These are phyloP conservation scores for Tetraodon nigroviridis DNA, from an alignment of 2,113 vertebrate genomes.

Conservation along the genomic window DNA sequence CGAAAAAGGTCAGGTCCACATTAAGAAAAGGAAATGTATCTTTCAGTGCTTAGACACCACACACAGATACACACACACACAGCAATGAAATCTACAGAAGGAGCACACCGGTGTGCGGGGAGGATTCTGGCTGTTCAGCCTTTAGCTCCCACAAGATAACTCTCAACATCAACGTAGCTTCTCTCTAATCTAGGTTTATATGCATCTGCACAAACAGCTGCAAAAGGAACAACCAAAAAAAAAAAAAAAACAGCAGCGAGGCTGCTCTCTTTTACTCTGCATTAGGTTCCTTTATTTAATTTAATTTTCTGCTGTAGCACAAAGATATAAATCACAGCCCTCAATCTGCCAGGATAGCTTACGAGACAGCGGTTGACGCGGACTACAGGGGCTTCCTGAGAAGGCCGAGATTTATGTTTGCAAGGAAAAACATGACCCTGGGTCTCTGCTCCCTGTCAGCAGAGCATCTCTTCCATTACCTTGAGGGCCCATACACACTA, in stretches of 20 bases:
- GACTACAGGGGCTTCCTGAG: constrained; percentile 28
- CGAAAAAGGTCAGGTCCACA: constrained; percentile 65
- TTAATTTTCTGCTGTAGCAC: constrained; percentile 59
- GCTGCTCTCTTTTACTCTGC: not conserved
- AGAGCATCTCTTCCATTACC: constrained; percentile 64
- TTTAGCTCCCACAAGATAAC: too few species aligned
- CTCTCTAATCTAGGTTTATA: too few species aligned
- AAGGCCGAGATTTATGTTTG: constrained; percentile 60
- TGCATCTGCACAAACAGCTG: too few species aligned
- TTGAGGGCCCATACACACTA: constrained; percentile 52
- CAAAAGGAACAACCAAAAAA: too few species aligned
- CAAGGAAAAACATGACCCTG: constrained; percentile 58
- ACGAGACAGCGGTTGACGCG: constrained; percentile 46
- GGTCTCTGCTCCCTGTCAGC: constrained; percentile 51
- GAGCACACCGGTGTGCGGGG: too few species aligned
- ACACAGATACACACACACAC: too few species aligned
- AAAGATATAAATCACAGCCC: constrained; percentile 58
- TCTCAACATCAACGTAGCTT: too few species aligned
- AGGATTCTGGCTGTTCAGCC: too few species aligned
- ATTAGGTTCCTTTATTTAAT: constrained; percentile 64
- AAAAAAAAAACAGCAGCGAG: too few species aligned
- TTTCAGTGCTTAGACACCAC: constrained; percentile 15
- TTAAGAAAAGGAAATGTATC: constrained; percentile 45
- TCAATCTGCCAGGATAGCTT: constrained; percentile 60
- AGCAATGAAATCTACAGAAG: too few species aligned